A percentile compares a stretch with the other conserved stretches of the same genome.
Conservation (phyloP, 2,888 invertebrate genomes). For the Drosophila atripex region DNA sequence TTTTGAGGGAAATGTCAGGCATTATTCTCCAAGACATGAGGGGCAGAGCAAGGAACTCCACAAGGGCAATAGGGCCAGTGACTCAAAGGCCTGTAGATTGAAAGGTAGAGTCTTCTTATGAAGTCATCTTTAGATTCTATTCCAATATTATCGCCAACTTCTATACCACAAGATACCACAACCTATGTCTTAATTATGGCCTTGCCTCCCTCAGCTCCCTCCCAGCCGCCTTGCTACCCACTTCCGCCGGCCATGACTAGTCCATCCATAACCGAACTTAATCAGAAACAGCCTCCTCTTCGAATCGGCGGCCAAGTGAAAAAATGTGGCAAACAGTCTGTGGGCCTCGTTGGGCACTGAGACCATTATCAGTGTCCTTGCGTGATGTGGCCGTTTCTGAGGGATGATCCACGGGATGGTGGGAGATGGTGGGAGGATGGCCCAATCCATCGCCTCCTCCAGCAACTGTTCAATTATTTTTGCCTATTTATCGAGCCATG, state of each 20-base stretch:
- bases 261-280: slow-evolving; percentile 38
- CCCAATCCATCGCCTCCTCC: slow-evolving; percentile 10
- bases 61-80: too few species aligned
- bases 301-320: slow-evolving; percentile 46
- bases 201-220: too few species aligned
- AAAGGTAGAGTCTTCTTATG: too few species aligned
- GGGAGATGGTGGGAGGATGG: too few species aligned
- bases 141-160: too few species aligned
- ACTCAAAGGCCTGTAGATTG: too few species aligned
- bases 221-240: not conserved
- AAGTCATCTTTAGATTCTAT: too few species aligned
- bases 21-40: too few species aligned
- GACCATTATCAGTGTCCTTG: slow-evolving; percentile 63
- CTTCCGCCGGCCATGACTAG: slow-evolving; percentile 21
- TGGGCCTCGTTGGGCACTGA: slow-evolving; percentile 14
- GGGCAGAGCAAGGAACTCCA: too few species aligned
- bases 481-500: slow-evolving; percentile 55
- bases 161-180: too few species aligned
- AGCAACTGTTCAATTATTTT: slow-evolving; percentile 65
- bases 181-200: not conserved
- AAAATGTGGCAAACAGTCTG: slow-evolving; percentile 37
- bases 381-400: slow-evolving; percentile 4
- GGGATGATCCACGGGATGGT: not conserved
- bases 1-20: too few species aligned
- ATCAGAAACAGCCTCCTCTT: slow-evolving; percentile 26